Percentiles rank a stretch among this genome's conserved stretches.
These are phyloP conservation scores for Peromyscus nudipes DNA, from an alignment of 2,797 vertebrate species.

Conservation along the genomic window DNA sequence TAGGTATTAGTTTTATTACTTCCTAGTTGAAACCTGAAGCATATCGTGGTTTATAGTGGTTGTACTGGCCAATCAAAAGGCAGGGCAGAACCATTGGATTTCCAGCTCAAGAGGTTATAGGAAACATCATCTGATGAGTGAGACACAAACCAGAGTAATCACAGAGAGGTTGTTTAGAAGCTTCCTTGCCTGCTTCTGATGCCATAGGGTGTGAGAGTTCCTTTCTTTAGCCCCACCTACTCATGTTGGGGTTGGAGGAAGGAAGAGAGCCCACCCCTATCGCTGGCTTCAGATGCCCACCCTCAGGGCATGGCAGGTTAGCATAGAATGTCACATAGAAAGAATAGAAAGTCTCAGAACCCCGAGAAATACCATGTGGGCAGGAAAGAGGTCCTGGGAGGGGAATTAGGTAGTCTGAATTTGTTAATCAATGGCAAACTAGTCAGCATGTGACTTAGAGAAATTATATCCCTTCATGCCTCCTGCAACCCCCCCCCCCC, in stretches of 20 bases:
- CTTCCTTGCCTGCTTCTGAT: neutral
- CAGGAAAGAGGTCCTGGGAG: neutral
- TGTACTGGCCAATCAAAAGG: neutral
- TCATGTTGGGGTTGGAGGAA: neutral
- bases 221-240: neutral
- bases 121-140: neutral
- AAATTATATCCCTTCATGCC: neutral
- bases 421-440: conserved; percentile 24
- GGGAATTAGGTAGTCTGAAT: neutral
- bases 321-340: neutral
- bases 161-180: neutral
- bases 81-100: neutral
- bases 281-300: neutral
- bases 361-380: neutral
- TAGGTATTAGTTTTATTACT: neutral
- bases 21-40: conserved; percentile 13
- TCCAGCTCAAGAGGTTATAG: neutral
- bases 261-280: neutral
- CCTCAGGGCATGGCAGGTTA: neutral
- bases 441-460: neutral
- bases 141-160: neutral
- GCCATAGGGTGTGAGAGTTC: neutral
- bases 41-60: neutral
- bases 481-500: neutral
- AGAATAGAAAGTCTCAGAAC: neutral